These are phyloP conservation scores for Procambarus clarkii DNA, from an alignment of 1,140 invertebrate genomes.

Conservation along the genomic window DNA sequence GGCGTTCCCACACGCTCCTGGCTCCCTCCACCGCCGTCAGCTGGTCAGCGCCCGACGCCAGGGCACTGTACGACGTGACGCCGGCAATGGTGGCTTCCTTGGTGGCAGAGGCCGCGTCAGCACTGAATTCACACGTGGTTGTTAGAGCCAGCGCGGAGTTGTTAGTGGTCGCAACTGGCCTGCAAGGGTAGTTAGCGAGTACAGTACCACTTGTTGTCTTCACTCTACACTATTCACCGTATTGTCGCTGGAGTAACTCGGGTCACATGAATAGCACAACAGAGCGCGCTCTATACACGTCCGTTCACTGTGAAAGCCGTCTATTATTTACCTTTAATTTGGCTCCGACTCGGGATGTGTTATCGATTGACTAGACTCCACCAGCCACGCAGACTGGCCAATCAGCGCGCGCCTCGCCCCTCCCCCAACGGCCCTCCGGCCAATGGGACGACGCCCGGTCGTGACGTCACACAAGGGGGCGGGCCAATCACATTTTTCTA, in stretches of 20 bases:
- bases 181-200: slow-evolving; percentile 24
- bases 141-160: neutral
- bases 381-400: slow-evolving; percentile 62
- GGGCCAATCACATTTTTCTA: slow-evolving; percentile 60
- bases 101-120: slow-evolving; percentile 73
- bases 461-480: slow-evolving; percentile 67
- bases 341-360: slow-evolving; percentile 74
- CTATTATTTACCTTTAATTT: slow-evolving; percentile 75
- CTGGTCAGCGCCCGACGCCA: slow-evolving; percentile 61
- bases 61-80: slow-evolving; percentile 64
- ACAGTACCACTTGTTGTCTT: slow-evolving; percentile 70
- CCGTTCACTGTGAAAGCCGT: slow-evolving; percentile 74
- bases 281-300: slow-evolving; percentile 74
- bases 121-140: neutral
- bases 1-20: slow-evolving; percentile 76
- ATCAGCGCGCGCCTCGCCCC: slow-evolving; percentile 65
- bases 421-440: slow-evolving; percentile 10
- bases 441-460: slow-evolving; percentile 30
- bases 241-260: slow-evolving; percentile 72
- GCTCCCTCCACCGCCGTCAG: slow-evolving; percentile 61
- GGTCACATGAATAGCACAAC: slow-evolving; percentile 73
- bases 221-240: slow-evolving; percentile 72
- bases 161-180: neutral
- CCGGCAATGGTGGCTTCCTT: slow-evolving; percentile 75
- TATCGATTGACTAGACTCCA: slow-evolving; percentile 75